Percentiles rank a stretch among this genome's conserved stretches.
These are phyloP conservation scores for Ophthalmolycus amberensis DNA, from an alignment of 2,113 vertebrate genomes.

Conservation along the genomic window DNA sequence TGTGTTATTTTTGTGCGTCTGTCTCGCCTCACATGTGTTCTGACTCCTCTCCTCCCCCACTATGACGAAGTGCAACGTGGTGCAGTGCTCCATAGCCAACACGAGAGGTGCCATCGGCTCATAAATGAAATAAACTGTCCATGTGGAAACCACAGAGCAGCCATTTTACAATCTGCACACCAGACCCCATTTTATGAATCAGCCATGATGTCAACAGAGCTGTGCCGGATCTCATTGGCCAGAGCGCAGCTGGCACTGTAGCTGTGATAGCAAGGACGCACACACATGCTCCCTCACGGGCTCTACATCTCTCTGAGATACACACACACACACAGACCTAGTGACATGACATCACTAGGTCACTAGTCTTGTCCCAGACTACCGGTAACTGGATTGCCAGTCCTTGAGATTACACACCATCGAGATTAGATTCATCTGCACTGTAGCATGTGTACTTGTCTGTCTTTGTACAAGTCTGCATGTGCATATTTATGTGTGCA, in stretches of 20 bases:
- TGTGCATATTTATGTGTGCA: neutral
- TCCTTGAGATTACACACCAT: conserved; percentile 27
- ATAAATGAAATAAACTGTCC: conserved; percentile 73
- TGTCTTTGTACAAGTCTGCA: neutral
- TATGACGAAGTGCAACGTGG: conserved; percentile 63
- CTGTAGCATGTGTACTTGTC: conserved; percentile 5
- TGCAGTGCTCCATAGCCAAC: conserved; percentile 52
- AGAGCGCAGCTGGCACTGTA: conserved; percentile 40
- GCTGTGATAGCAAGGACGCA: conserved; percentile 14
- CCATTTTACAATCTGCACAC: conserved; percentile 83
- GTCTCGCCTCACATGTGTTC: conserved; percentile 40
- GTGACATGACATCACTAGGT: conserved; percentile 55
- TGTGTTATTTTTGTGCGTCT: conserved; percentile 20
- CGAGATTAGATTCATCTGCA: conserved; percentile 4
- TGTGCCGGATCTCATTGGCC: conserved; percentile 68
- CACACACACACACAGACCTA: conserved; percentile 53
- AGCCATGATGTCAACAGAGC: conserved; percentile 71
- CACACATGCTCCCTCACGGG: conserved; percentile 4
- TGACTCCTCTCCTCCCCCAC: conserved; percentile 73
- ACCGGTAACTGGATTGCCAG: conserved; percentile 50
- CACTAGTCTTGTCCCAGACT: conserved; percentile 33
- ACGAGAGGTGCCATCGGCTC: conserved; percentile 77
- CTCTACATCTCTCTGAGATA: conserved; percentile 28
- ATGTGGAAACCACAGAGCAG: conserved; percentile 74
- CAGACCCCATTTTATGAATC: conserved; percentile 86